A percentile compares a stretch with the other conserved stretches of the same genome.
Evolutionary conservation across 2,113 vertebrate genomes (phyloP).

Genomic region (Rousettus leschenaultii): DNA sequence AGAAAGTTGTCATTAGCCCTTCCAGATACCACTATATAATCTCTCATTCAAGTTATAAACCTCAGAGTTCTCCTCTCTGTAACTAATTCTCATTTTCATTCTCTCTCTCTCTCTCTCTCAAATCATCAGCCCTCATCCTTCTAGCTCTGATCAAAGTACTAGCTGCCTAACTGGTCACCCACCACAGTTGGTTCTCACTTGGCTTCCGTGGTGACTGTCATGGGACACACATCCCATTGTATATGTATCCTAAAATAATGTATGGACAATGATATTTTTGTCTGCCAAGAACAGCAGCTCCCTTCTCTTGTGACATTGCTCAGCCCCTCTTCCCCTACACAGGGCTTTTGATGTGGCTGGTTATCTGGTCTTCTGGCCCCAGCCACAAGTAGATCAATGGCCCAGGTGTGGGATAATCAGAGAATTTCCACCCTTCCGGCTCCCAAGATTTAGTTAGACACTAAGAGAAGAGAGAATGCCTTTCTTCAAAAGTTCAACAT

Average conservation of each 20-base stretch:
- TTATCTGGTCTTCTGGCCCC: neutral
- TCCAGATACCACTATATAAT: neutral
- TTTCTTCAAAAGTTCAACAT: neutral
- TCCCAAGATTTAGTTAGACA: neutral
- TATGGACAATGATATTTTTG: neutral
- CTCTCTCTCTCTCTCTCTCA: neutral
- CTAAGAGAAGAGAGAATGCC: neutral
- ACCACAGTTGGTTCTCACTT: fast-evolving
- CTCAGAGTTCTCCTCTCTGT: neutral
- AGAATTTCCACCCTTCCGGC: neutral
- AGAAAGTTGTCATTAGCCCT: neutral
- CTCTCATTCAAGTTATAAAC: neutral
- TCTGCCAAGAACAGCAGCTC: neutral
- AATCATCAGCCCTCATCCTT: neutral
- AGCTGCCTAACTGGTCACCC: neutral
- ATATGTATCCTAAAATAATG: neutral
- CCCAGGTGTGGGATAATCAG: neutral
- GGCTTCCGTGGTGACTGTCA: neutral
- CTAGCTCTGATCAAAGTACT: neutral
- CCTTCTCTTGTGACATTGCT: neutral
- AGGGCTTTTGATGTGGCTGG: neutral
- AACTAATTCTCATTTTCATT: too few species aligned
- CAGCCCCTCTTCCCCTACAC: neutral
- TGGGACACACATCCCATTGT: neutral
- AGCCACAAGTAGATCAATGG: neutral